Evolutionary conservation across 2,888 invertebrate genomes (phyloP).

Genomic region (Luffia ferchaultella): DNA sequence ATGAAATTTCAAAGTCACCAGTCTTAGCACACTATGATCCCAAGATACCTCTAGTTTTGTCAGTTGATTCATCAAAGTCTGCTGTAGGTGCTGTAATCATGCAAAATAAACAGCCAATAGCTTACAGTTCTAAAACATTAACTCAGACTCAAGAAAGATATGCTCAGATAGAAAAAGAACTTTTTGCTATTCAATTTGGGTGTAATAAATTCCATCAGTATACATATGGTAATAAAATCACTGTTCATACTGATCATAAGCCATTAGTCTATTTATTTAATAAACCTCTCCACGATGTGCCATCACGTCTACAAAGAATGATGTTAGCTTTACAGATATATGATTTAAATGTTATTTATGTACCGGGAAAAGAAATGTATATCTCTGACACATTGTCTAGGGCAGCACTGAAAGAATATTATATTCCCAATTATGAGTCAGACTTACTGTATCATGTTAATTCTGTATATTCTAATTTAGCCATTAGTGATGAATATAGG

Average conservation of each 20-base stretch:
- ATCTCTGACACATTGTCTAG: constrained; percentile 23
- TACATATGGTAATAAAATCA: constrained; percentile 4
- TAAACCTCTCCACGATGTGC: constrained; percentile 14
- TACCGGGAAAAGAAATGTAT: constrained; percentile 20
- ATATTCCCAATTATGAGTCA: background rate
- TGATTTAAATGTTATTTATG: constrained; percentile 16
- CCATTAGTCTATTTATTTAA: constrained; percentile 20
- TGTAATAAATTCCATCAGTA: constrained; percentile 13
- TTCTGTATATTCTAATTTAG: background rate
- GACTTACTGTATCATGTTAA: background rate
- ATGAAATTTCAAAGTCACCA: constrained; percentile 11
- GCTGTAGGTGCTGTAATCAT: constrained; percentile 15
- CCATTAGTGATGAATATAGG: background rate
- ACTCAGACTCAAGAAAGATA: constrained; percentile 16
- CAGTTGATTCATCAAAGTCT: constrained; percentile 11
- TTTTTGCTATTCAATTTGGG: constrained; percentile 13
- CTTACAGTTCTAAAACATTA: constrained; percentile 18
- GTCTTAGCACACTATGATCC: constrained; percentile 13
- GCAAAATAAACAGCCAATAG: constrained; percentile 17
- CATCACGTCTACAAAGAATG: constrained; percentile 20
- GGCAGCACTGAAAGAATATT: constrained; percentile 6
- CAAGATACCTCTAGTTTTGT: constrained; percentile 10
- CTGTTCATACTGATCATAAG: constrained; percentile 21
- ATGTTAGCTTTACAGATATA: constrained; percentile 18
- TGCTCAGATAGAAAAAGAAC: constrained; percentile 19